Conservation (phyloP, 2,888 invertebrate genomes). For the Julus scanicus region DNA sequence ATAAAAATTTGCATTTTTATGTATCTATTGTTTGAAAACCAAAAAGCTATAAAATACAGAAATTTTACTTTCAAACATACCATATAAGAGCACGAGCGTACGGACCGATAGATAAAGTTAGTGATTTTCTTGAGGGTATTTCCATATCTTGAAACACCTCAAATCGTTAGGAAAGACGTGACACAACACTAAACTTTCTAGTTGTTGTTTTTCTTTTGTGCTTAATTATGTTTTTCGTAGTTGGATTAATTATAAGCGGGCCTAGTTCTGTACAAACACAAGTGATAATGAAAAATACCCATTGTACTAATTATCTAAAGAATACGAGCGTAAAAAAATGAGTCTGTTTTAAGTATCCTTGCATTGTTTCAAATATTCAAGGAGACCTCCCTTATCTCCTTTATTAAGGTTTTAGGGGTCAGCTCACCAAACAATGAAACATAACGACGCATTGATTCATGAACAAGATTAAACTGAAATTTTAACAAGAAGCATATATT, state of each 20-base stretch:
- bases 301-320: constrained; percentile 15
- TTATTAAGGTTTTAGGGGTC: constrained; percentile 32
- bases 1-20: background rate
- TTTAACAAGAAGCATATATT: background rate
- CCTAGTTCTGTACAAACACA: constrained; percentile 7
- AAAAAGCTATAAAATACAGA: background rate
- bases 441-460: constrained; percentile 39
- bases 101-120: background rate
- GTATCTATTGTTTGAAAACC: background rate
- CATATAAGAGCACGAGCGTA: background rate
- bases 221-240: background rate
- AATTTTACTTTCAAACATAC: background rate
- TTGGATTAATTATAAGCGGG: constrained; percentile 32
- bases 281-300: constrained; percentile 27
- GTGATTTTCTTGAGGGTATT: background rate
- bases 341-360: constrained; percentile 3
- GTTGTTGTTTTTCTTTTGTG: background rate
- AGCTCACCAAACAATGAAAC: constrained; percentile 30
- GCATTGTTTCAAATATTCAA: constrained; percentile 35
- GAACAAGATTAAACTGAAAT: constrained; percentile 13
- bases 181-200: constrained; percentile 3
- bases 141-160: background rate
- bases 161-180: constrained; percentile 28
- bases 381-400: background rate
- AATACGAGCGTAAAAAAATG: background rate